Base-by-base conservation (phyloP, 1,140 invertebrate genomes). In the Caenorhabditis brenneri region DNA sequence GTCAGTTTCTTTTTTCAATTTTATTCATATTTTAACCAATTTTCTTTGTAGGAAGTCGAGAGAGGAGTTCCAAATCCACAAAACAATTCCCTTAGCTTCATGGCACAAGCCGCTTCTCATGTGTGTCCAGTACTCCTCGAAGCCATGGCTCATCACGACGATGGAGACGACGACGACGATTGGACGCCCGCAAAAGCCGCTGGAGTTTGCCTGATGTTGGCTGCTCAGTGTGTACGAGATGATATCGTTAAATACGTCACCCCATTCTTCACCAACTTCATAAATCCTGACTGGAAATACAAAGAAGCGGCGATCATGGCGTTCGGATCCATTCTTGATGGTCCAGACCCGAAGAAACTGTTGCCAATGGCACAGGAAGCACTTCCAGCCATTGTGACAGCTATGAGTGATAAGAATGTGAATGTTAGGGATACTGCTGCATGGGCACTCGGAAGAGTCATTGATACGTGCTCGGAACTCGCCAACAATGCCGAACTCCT, bases 161-260 rank as follows among this genome's bases (percentile, higher is more conserved):
- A 93, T 39, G 89, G 88, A 80, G 96, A 97, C 91, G 97, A 99
- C 92, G 97, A 99, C 91, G 96, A 99, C 91, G 97, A 98, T 89
- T 99, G 98, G 98, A 99, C 98, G 92, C 98, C 98, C 7, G 95
- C 96, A 85, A 99, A 99, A 93, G 96, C 98, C 6, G 96, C 98
- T 31, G 97, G 97, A 31, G 97, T 99, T n/a, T 99, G 97, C 92
- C 92, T 99, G 0, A 99, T 99, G 96, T 92, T 99, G 19, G 92
- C 99, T 85, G 95, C 98, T 31, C 95, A 96, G 33, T 99, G 97
- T 89, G 98, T 96, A 91, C 97, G 98, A 92, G 96, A 99, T 92
- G 95, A 95, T 88, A 97, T 99, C 87, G 95, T 99, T n/a, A 94
- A 94, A 3, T 94, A 95, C 92, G 96, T 99, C 15, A 92, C 99